phyloP scores from a whole-genome alignment of 2,888 invertebrate species.

The Cheilosia pagana region DNA sequence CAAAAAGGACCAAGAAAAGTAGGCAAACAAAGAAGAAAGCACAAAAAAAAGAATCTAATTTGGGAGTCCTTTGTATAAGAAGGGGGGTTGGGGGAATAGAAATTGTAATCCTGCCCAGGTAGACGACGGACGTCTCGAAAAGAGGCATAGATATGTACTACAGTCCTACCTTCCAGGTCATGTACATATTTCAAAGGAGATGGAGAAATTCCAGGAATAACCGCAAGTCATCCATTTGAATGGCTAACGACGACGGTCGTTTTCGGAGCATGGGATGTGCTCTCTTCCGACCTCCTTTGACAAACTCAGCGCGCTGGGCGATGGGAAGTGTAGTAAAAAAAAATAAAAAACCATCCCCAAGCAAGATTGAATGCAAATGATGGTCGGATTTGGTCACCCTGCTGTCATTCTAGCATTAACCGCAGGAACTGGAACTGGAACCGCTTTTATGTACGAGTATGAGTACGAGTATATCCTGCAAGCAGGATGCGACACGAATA shows the following conservation, averaged over 20 bases:
- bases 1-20: constrained; percentile 8
- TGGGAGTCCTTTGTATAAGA: constrained; percentile 52
- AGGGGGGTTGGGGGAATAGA: constrained; percentile 38
- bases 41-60: constrained; percentile 65
- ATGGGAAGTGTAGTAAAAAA: not conserved
- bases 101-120: constrained; percentile 49
- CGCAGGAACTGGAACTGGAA: constrained; percentile 30
- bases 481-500: constrained; percentile 70
- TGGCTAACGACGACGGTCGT: constrained; percentile 45
- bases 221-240: constrained; percentile 71
- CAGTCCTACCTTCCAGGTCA: constrained; percentile 33
- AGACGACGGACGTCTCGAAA: not conserved
- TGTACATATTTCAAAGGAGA: constrained; percentile 43
- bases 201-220: constrained; percentile 59
- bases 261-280: constrained; percentile 40
- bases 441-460: not conserved
- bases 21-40: constrained; percentile 20
- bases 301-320: constrained; percentile 5
- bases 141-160: constrained; percentile 7
- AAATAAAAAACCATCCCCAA: not conserved
- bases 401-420: constrained; percentile 48
- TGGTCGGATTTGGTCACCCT: constrained; percentile 68
- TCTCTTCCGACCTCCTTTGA: constrained; percentile 56
- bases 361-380: constrained; percentile 60
- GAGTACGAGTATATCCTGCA: constrained; percentile 42